Conservation (phyloP, 1,140 invertebrate species). For the Procambarus clarkii region DNA sequence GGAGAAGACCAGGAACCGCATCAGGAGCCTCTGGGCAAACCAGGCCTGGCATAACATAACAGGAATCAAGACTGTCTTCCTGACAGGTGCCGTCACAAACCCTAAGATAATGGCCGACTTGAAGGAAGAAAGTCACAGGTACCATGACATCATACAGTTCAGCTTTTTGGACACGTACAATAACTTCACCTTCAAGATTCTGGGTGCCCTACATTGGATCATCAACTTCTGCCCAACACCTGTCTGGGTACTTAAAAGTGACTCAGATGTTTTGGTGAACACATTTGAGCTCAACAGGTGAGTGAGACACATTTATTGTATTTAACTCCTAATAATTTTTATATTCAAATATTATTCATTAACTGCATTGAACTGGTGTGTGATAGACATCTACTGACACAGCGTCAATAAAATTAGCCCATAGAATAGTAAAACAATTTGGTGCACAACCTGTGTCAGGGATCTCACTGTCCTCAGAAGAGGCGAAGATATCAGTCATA, state of each 20-base stretch:
- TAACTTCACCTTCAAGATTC: slow-evolving; percentile 33
- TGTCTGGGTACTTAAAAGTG: slow-evolving; percentile 47
- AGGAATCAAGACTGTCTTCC: slow-evolving; percentile 23
- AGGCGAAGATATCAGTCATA: too few species aligned
- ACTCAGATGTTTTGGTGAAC: slow-evolving; percentile 40
- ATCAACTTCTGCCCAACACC: slow-evolving; percentile 30
- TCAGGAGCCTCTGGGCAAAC: slow-evolving; percentile 46
- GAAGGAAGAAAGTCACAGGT: slow-evolving; percentile 4
- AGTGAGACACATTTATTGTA: neutral
- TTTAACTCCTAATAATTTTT: too few species aligned
- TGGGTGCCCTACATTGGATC: slow-evolving; percentile 29
- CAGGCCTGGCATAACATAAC: neutral
- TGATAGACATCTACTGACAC: too few species aligned
- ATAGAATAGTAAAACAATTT: too few species aligned
- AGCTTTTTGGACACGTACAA: slow-evolving; percentile 23
- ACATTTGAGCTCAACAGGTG: slow-evolving; percentile 30
- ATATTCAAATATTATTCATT: too few species aligned
- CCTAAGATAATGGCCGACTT: slow-evolving; percentile 5
- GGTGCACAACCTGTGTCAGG: too few species aligned
- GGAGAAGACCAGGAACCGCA: neutral
- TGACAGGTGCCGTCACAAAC: neutral
- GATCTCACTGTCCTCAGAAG: too few species aligned
- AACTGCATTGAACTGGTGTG: too few species aligned
- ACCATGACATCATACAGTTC: slow-evolving; percentile 29
- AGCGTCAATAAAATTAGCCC: too few species aligned